Evolutionary conservation across 1,140 invertebrate species (phyloP).

Genomic region (Pantala flavescens): DNA sequence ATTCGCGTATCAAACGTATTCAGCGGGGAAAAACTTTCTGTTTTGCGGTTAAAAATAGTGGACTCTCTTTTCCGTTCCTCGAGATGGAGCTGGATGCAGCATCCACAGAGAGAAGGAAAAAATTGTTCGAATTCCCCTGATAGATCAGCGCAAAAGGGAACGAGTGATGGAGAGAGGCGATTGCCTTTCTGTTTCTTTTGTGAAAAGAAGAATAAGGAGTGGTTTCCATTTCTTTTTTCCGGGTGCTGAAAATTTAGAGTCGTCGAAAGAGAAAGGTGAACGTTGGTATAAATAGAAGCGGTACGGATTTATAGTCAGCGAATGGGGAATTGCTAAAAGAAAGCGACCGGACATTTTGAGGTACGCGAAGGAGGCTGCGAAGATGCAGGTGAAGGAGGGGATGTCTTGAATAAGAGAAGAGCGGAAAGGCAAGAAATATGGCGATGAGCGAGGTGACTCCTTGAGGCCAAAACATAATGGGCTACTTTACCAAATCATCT

Average conservation of each 20-base stretch:
- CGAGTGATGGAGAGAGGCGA: too few relatives aligned
- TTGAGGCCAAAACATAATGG: too few relatives aligned
- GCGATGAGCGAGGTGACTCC: background rate
- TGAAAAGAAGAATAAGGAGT: background rate
- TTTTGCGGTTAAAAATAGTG: too few relatives aligned
- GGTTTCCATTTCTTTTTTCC: background rate
- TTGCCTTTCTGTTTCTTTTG: too few relatives aligned
- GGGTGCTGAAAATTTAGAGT: background rate
- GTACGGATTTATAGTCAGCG: background rate
- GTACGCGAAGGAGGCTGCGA: background rate
- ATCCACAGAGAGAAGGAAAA: too few relatives aligned
- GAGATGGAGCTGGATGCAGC: too few relatives aligned
- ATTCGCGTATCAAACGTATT: too few relatives aligned
- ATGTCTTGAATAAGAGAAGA: background rate
- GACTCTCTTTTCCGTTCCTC: too few relatives aligned
- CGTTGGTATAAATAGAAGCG: background rate
- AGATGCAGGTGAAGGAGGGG: background rate
- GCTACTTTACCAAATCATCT: too few relatives aligned
- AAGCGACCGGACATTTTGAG: background rate
- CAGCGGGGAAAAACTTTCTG: too few relatives aligned
- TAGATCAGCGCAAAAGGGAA: too few relatives aligned
- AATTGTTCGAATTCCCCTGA: too few relatives aligned
- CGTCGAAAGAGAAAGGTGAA: background rate
- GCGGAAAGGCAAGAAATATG: background rate
- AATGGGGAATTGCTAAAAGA: background rate